Evolutionary conservation across 2,888 invertebrate species (phyloP).

Genomic region (Petrolisthes cinctipes): DNA sequence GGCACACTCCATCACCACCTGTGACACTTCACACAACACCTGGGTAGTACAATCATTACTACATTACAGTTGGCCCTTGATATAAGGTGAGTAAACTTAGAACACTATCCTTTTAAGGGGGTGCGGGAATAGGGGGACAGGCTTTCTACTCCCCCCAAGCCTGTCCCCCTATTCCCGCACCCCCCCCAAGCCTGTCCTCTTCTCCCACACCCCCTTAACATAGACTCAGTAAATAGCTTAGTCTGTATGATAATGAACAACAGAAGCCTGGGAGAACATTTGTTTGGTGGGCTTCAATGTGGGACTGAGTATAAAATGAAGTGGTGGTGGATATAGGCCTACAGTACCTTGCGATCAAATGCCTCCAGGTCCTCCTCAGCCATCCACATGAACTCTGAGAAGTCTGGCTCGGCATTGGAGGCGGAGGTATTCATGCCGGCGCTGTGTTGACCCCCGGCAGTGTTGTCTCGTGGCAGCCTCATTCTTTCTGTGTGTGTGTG

Average conservation of each 20-base stretch:
- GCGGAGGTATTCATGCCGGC: slow-evolving; percentile 51
- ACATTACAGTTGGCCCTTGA: no score
- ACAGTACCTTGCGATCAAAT: slow-evolving; percentile 59
- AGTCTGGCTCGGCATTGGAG: slow-evolving; percentile 59
- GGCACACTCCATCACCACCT: slow-evolving; percentile 49
- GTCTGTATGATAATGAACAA: neutral
- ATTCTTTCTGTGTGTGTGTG: neutral
- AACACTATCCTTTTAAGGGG: no score
- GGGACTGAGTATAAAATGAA: no score
- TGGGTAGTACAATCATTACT: neutral
- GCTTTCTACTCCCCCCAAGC: no score
- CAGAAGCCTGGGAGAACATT: no score
- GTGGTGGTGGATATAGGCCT: no score
- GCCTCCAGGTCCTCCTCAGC: slow-evolving; percentile 64
- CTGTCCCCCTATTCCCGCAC: no score
- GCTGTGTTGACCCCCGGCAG: slow-evolving; percentile 37
- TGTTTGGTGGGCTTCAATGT: no score
- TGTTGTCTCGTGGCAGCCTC: slow-evolving; percentile 51
- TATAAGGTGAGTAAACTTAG: no score
- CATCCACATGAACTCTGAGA: slow-evolving; percentile 66
- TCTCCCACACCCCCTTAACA: no score
- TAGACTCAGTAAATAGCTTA: neutral
- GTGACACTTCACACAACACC: slow-evolving; percentile 55
- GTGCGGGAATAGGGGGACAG: no score
- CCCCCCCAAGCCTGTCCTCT: no score